Conservation (phyloP, 2,113 vertebrate genomes). For the Brachypteracias leptosomus region DNA sequence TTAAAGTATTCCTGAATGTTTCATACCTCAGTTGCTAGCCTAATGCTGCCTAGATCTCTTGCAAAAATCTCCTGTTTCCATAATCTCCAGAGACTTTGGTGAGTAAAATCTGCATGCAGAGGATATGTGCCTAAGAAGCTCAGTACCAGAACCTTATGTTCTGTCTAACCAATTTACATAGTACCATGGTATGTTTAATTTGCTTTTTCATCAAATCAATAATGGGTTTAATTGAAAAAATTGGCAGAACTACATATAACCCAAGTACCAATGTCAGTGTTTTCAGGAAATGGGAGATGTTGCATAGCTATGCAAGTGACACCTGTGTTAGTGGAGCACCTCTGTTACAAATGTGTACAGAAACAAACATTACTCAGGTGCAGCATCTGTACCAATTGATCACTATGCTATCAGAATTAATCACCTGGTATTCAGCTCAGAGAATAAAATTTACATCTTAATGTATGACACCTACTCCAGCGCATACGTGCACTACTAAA, state of each 20-base stretch:
- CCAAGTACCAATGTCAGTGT: slow-evolving; percentile 52
- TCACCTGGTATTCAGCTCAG: slow-evolving; percentile 68
- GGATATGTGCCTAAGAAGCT: slow-evolving; percentile 21
- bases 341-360: slow-evolving; percentile 25
- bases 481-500: neutral
- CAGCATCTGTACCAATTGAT: slow-evolving; percentile 74
- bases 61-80: neutral
- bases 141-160: slow-evolving; percentile 64
- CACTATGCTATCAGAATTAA: slow-evolving; percentile 71
- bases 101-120: neutral
- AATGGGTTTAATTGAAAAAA: slow-evolving; percentile 79
- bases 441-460: slow-evolving; percentile 80
- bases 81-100: neutral
- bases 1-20: neutral
- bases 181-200: slow-evolving; percentile 76
- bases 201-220: slow-evolving; percentile 78
- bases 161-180: slow-evolving; percentile 69
- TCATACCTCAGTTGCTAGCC: neutral
- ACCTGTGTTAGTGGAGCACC: slow-evolving; percentile 68
- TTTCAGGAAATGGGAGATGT: slow-evolving; percentile 49
- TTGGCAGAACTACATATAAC: slow-evolving; percentile 70
- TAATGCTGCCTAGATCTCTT: neutral
- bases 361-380: slow-evolving; percentile 75
- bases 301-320: slow-evolving; percentile 24
- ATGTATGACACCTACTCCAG: slow-evolving; percentile 53